Base-by-base conservation (phyloP, 2,113 vertebrate species). In the Cyprinodon variegatus region DNA sequence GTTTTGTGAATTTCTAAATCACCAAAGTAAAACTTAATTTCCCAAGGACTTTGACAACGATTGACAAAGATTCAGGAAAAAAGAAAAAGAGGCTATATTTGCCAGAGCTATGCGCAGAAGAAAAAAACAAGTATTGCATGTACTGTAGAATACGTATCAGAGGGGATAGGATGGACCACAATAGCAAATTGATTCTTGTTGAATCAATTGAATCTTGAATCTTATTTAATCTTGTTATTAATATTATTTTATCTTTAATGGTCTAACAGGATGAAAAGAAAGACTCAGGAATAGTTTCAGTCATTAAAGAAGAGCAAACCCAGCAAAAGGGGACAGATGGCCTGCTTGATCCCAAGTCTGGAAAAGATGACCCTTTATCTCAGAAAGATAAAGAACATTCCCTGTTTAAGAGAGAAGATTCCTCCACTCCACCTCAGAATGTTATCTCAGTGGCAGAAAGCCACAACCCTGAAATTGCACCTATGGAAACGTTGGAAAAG, bases 181-280 rank as follows among this genome's bases (percentile, higher is more conserved):
- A 17, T n/a, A 39, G 12, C 13, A 38, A 39, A 60, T 8, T 29
- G 22, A 39, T 62, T 38, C 15, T 64, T 17, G 17, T 79, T 48
- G 41, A 14, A 36, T 20, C 15, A 53, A 29, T 29, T 29, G 29
- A 29, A 29, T 29, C 29, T 29, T 29, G 29, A 29, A 29, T 29
- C 29, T 29, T 29, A 29, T 29, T 29, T 61, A 37, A 4, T 37
- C 57, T 14, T 36, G 22, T 37, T 17, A 59, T 22, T 29, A 12
- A 37, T 10, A 14, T 76, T 62, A 61, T 79, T 0, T 3, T 82
- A 61, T 89, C 13, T 86, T 90, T 89, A 15, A 63, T 36, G 76
- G 87, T 59, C 50, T 66, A 67, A 65, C 79, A 94, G 93, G 80
- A 39, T 70, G 72, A 65, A 53, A 70, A 83, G 61, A 82, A 83